Evolutionary conservation across 2,888 invertebrate genomes (phyloP).

Genomic region (Operophtera brumata): DNA sequence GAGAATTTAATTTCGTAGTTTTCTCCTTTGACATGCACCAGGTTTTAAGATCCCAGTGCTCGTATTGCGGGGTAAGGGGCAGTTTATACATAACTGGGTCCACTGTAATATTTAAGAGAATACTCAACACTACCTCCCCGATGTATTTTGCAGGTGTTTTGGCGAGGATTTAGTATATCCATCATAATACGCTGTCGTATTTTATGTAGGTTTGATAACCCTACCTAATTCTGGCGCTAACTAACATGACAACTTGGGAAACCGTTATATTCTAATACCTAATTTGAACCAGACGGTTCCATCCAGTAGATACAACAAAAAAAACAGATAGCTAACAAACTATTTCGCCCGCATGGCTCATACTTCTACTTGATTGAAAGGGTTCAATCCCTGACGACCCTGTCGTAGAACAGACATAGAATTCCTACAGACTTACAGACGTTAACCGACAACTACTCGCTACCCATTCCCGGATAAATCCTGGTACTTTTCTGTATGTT

Average conservation of each 20-base stretch:
- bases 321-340: background rate
- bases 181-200: slow-evolving; percentile 13
- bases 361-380: background rate
- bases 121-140: slow-evolving; percentile 39
- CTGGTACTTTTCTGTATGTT: too few relatives aligned
- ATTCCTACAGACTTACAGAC: too few relatives aligned
- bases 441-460: too few relatives aligned
- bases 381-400: background rate
- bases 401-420: background rate
- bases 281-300: background rate
- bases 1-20: too few relatives aligned
- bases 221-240: slow-evolving; percentile 1
- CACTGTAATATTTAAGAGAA: slow-evolving; percentile 53
- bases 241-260: slow-evolving; percentile 4
- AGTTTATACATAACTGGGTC: slow-evolving; percentile 43
- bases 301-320: background rate
- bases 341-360: background rate
- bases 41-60: slow-evolving; percentile 34
- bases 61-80: slow-evolving; percentile 38
- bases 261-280: background rate
- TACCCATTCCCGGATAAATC: too few relatives aligned
- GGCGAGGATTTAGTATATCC: slow-evolving; percentile 35
- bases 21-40: slow-evolving; percentile 25
- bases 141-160: slow-evolving; percentile 39
- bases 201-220: background rate